Conservation (phyloP, 2,113 vertebrate genomes). For the Orientallactaga bullata region DNA sequence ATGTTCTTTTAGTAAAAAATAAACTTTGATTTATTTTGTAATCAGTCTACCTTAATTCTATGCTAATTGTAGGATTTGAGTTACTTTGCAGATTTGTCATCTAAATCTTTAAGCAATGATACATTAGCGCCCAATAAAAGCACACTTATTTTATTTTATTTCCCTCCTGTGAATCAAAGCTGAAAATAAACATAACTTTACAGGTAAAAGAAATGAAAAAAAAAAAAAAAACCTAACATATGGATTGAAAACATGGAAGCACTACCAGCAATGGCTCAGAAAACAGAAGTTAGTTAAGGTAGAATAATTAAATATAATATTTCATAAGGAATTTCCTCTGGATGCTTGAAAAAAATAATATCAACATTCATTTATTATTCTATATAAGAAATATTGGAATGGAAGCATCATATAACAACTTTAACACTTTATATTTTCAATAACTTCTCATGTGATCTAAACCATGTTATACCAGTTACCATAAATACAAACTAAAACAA, state of each 20-base stretch:
- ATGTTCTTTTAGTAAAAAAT: no score
- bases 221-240: not conserved
- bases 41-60: no score
- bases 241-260: not conserved
- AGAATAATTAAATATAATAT: not conserved
- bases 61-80: no score
- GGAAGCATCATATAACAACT: not conserved
- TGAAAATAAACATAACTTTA: no score
- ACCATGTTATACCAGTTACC: conserved; percentile 8
- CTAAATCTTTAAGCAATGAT: no score
- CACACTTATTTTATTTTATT: no score
- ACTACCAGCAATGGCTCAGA: not conserved
- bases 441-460: conserved; percentile 21
- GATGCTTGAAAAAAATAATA: conserved; percentile 14
- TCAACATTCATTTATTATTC: not conserved
- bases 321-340: not conserved
- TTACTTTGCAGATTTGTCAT: no score
- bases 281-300: not conserved
- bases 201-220: no score
- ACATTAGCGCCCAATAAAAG: no score
- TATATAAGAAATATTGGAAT: not conserved
- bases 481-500: conserved; percentile 48
- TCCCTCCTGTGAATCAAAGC: no score
- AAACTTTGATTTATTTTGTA: no score
- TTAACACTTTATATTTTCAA: not conserved